A percentile compares a stretch with the other conserved stretches of the same genome.
phyloP scores from a whole-genome alignment of 2,113 vertebrate genomes.

The Chloropsis cyanopogon region DNA sequence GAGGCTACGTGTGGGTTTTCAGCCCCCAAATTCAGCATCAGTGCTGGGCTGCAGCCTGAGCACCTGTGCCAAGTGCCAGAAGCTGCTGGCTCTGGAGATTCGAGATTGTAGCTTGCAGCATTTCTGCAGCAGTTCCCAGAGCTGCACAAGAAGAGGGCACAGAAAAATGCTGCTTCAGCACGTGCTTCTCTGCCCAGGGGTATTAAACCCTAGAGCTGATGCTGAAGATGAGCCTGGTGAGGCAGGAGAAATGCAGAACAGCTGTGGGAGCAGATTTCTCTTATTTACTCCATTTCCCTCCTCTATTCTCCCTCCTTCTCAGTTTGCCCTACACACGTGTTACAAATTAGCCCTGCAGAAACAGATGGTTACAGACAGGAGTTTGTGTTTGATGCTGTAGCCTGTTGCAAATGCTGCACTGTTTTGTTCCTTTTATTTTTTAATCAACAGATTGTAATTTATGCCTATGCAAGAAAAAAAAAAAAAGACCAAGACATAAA shows the following conservation, averaged over 20 bases:
- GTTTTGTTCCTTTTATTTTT: conserved; percentile 64
- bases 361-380: conserved; percentile 1
- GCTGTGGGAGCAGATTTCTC: not conserved
- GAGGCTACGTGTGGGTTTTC: not conserved
- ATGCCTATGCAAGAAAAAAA: conserved; percentile 75
- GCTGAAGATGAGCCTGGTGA: not conserved
- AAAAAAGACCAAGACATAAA: conserved; percentile 68
- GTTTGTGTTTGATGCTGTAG: conserved; percentile 22
- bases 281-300: not conserved
- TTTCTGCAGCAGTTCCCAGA: not conserved
- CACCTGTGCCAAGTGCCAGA: rapidly evolving
- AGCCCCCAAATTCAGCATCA: not conserved
- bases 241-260: not conserved
- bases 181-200: not conserved
- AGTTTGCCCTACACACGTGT: not conserved
- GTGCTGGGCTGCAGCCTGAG: not conserved
- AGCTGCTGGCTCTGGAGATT: not conserved
- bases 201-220: not conserved
- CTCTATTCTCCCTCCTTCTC: not conserved
- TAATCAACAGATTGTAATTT: conserved; percentile 74
- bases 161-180: not conserved
- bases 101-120: not conserved
- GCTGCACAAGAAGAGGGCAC: not conserved
- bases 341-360: not conserved
- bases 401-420: conserved; percentile 75